Evolutionary conservation across 2,888 invertebrate genomes (phyloP), one percentile per base, ranked within the genome.

Genomic region (Automeris io): DNA sequence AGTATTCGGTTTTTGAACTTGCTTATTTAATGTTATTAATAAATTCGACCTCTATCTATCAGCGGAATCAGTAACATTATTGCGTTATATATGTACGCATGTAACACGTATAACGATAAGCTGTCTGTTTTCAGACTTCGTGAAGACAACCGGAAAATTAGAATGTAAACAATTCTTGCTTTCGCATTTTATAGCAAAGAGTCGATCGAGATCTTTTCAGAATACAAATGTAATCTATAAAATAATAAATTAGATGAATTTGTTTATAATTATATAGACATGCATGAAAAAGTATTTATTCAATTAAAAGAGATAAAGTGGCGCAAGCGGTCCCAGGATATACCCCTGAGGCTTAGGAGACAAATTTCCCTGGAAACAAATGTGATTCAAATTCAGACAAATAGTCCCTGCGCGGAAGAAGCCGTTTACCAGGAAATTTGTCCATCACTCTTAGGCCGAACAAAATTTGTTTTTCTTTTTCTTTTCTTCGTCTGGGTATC

Each of bases 331-430:
- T 66, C 62, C 54, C 61, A 61, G 68, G 66, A 65, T 69, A 74
- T 64, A 73, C 77, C 70, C 77, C 40, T 43, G 69, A 65, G 79
- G 78, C 72, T 79, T 81, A 74, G 67, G 79, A 82, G 83, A 82
- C 82, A 81, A 85, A 82, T 83, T 80, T 77, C 70, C 67, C 69
- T 74, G 66, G 70, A 78, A 83, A 85, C 77, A 82, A 83, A 83
- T 82, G 82, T 77, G 80, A 83, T 83, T 83, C 80, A 83, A 83
- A 85, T 82, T 82, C 82, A 85, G 80, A 85, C 79, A 81, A 85
- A 83, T 83, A 80, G 83, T 82, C 83, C 85, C 85, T 40, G 58
- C 58, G 83, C 82, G 85, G 80, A 71, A 70, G 73, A 61, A 75
- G 71, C 76, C 77, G 78, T 77, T 83, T 83, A 76, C 82, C 74